A percentile compares a stretch with the other conserved stretches of the same genome.
phyloP scores from a whole-genome alignment of 2,797 vertebrate genomes.

The Basileuterus tristriatus region DNA sequence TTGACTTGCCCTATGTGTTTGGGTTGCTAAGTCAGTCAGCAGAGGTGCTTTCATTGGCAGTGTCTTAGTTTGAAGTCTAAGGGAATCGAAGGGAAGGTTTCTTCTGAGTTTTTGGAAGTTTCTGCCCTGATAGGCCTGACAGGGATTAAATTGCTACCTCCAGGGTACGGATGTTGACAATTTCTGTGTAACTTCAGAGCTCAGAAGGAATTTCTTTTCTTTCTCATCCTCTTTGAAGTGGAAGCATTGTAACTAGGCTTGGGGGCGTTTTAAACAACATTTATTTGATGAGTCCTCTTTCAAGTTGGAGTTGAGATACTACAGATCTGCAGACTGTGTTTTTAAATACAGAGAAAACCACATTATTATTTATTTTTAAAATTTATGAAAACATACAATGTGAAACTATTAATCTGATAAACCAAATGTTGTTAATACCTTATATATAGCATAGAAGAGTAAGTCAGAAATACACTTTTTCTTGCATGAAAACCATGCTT shows the following conservation, averaged over 20 bases:
- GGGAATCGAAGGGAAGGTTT: neutral
- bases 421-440: neutral
- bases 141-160: neutral
- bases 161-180: neutral
- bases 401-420: neutral
- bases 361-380: neutral
- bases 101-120: neutral
- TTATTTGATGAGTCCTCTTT: neutral
- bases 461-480: neutral
- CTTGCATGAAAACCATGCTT: neutral
- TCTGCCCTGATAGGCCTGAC: neutral
- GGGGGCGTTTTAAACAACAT: neutral
- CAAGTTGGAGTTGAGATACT: neutral
- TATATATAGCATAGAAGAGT: neutral
- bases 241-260: neutral
- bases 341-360: neutral
- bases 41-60: neutral
- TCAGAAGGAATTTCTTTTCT: neutral
- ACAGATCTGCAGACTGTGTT: neutral
- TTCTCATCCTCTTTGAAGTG: constrained; percentile 6
- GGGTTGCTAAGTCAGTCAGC: neutral
- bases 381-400: neutral
- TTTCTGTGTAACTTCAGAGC: neutral
- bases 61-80: neutral
- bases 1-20: neutral